These are phyloP conservation scores for Drosophila ohnishii DNA, from an alignment of 1,140 invertebrate genomes.

Conservation along the genomic window DNA sequence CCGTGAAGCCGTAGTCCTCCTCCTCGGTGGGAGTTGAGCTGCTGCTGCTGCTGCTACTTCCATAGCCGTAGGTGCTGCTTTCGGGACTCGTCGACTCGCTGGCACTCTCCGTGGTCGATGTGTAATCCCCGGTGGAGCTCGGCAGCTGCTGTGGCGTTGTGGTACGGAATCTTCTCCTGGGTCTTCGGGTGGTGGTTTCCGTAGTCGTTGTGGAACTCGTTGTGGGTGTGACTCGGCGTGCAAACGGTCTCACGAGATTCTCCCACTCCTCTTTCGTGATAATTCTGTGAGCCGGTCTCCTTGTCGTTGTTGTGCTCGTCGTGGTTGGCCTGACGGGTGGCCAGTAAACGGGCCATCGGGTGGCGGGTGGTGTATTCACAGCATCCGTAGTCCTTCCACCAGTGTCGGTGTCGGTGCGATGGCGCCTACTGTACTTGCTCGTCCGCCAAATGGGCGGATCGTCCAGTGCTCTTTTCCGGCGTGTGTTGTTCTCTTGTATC, in stretches of 20 bases:
- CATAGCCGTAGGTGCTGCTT: conserved; percentile 15
- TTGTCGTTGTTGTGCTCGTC: conserved; percentile 22
- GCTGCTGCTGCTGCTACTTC: conserved; percentile 36
- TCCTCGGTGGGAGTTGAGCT: conserved; percentile 18
- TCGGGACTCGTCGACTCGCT: conserved; percentile 36
- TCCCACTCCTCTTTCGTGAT: conserved; percentile 59
- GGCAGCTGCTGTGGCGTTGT: conserved; percentile 19
- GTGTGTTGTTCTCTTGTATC: neutral
- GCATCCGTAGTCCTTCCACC: conserved; percentile 4
- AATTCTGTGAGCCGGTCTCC: conserved; percentile 2
- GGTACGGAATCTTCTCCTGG: conserved; percentile 6
- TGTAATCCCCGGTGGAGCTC: conserved; percentile 27
- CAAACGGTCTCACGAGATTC: conserved; percentile 2
- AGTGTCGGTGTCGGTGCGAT: conserved; percentile 40
- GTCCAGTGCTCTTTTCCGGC: conserved; percentile 18
- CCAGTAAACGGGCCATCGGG: conserved; percentile 21
- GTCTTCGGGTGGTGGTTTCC: conserved; percentile 8
- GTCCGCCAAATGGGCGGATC: conserved; percentile 36
- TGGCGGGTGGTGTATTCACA: neutral
- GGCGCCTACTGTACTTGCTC: conserved; percentile 61
- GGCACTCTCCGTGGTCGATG: conserved; percentile 21
- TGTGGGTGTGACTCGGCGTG: neutral
- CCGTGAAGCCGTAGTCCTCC: conserved; percentile 22
- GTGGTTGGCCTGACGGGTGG: conserved; percentile 22
- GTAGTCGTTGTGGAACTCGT: conserved; percentile 9